Percentiles rank a stretch among this genome's conserved stretches.
Evolutionary conservation across 37 sponge, comb jelly and placozoan genomes (phyloP).

Genomic region (Diacarnus erythraeanus): DNA sequence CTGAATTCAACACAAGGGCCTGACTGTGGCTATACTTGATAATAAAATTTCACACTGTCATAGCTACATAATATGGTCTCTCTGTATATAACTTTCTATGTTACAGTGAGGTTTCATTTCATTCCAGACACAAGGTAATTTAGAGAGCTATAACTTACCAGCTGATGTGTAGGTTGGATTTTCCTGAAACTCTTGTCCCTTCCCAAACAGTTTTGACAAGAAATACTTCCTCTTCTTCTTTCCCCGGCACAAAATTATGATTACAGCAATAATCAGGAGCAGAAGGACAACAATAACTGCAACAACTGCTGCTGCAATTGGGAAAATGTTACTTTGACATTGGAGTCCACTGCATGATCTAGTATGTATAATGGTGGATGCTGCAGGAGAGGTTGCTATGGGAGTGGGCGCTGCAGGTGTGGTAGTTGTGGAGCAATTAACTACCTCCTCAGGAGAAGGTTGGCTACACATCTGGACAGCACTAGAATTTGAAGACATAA

Average conservation of each 20-base stretch:
- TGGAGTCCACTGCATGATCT: too few species aligned
- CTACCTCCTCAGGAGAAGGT: background rate
- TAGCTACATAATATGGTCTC: too few species aligned
- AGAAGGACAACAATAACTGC: background rate
- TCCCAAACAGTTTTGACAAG: background rate
- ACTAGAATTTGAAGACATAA: background rate
- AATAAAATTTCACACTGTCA: too few species aligned
- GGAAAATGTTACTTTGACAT: too few species aligned
- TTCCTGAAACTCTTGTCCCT: background rate
- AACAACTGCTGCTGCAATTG: background rate
- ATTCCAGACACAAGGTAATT: background rate
- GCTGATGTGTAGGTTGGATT: constrained; percentile 3
- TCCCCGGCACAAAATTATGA: background rate
- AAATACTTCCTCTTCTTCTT: background rate
- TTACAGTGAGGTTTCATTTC: too few species aligned
- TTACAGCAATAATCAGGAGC: background rate
- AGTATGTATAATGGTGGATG: background rate
- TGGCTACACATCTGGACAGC: background rate
- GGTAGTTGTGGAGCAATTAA: background rate
- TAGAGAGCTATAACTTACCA: constrained; percentile 3
- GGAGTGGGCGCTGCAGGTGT: background rate
- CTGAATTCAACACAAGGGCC: too few species aligned
- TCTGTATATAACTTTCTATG: too few species aligned
- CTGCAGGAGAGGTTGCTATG: background rate
- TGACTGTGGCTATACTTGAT: too few species aligned